These are phyloP conservation scores for Mugil cephalus DNA, from an alignment of 2,113 vertebrate species.

Conservation along the genomic window DNA sequence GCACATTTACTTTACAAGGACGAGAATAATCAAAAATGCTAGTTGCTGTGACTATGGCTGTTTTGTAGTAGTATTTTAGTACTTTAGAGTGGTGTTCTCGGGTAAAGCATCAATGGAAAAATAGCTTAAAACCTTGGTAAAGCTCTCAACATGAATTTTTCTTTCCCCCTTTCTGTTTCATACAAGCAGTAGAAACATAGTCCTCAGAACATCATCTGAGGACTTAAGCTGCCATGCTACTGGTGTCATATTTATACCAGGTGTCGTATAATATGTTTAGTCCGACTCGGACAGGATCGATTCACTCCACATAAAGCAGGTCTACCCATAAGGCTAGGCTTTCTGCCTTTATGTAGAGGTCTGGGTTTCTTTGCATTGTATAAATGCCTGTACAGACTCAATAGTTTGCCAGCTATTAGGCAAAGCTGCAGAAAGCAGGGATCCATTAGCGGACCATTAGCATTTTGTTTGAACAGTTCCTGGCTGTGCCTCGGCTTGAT, in stretches of 20 bases:
- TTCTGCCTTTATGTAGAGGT: constrained; percentile 4
- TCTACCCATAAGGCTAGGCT: constrained; percentile 3
- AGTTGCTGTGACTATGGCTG: too few relatives aligned
- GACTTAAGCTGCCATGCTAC: too few relatives aligned
- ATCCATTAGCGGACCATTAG: constrained; percentile 69
- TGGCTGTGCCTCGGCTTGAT: constrained; percentile 59
- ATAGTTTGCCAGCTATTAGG: constrained; percentile 36
- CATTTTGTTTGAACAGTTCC: constrained; percentile 72
- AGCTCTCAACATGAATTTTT: too few relatives aligned
- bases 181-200: too few relatives aligned
- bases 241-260: constrained; percentile 7
- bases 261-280: not conserved
- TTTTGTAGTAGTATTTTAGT: too few relatives aligned
- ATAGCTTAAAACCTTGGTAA: too few relatives aligned
- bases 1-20: too few relatives aligned
- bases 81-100: too few relatives aligned
- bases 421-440: constrained; percentile 34
- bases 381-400: constrained; percentile 17
- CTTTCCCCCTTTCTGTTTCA: too few relatives aligned
- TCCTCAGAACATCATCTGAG: too few relatives aligned
- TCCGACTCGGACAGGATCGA: not conserved
- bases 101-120: too few relatives aligned
- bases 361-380: constrained; percentile 25
- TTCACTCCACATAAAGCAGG: constrained; percentile 11
- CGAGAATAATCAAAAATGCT: too few relatives aligned